A percentile compares a stretch with the other conserved stretches of the same genome.
These are phyloP conservation scores for Bubalus kerabau DNA, from an alignment of 2,113 vertebrate genomes.

Conservation along the genomic window DNA sequence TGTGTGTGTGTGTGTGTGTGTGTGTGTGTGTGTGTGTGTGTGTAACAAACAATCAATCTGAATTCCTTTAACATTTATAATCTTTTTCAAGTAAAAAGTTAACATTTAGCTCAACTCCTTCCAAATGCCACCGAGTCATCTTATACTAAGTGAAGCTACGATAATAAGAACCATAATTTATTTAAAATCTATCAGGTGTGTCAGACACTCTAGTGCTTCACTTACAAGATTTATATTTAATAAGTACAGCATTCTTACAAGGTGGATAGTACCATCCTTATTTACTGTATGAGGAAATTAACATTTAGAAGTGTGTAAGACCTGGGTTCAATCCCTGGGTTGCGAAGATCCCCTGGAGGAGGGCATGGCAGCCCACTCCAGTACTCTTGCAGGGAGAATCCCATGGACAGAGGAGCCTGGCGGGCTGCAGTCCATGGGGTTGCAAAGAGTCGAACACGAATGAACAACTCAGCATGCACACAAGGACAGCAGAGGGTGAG, in stretches of 20 bases:
- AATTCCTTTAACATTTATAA: not conserved
- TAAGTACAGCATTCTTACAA: not conserved
- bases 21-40: too few relatives aligned
- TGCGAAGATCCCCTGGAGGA: not conserved
- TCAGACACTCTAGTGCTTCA: not conserved
- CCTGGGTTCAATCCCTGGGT: not conserved
- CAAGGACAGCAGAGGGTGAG: not conserved
- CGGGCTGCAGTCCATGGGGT: not conserved
- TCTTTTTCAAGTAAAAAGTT: not conserved
- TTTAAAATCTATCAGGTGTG: not conserved
- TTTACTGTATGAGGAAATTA: not conserved
- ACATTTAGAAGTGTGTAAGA: not conserved
- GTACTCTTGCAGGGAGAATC: not conserved
- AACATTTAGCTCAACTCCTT: slow-evolving; percentile 1
- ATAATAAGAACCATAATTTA: not conserved
- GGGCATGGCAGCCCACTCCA: not conserved
- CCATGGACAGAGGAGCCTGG: not conserved
- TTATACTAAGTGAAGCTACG: not conserved
- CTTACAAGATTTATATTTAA: not conserved
- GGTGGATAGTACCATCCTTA: not conserved
- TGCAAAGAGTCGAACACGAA: not conserved
- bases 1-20: too few relatives aligned
- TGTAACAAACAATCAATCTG: not conserved
- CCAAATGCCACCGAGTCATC: not conserved
- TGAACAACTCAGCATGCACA: not conserved